Conservation (phyloP, 2,113 vertebrate species). For the Cygnus buccinator region DNA sequence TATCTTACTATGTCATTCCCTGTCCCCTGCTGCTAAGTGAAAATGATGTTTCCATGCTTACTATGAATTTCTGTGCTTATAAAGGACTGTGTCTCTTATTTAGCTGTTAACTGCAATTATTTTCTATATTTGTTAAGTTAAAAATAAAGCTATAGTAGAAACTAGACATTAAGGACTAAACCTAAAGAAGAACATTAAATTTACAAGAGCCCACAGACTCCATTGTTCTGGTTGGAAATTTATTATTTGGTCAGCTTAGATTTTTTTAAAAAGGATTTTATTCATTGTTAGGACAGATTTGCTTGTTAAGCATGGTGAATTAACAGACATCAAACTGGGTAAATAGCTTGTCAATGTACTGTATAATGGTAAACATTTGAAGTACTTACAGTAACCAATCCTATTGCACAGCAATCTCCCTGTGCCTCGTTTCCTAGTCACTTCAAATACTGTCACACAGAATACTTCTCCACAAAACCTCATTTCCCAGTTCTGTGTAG, state of each 20-base stretch:
- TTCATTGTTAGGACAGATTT: background rate
- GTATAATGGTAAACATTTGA: background rate
- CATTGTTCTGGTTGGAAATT: background rate
- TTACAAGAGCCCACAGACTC: background rate
- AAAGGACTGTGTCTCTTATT: background rate
- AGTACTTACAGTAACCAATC: background rate
- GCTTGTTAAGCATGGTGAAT: background rate
- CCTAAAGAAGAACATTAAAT: background rate
- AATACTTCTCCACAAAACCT: conserved; percentile 13
- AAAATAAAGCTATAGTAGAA: background rate
- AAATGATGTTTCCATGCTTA: background rate
- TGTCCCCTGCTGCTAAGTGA: background rate
- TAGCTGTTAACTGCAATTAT: background rate
- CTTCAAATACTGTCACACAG: background rate
- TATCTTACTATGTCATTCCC: background rate
- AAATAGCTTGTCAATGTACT: background rate
- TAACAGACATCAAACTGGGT: background rate
- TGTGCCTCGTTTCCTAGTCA: background rate
- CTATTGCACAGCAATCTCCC: background rate
- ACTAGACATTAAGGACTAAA: background rate
- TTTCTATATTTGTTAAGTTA: background rate
- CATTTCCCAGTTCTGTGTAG: background rate
- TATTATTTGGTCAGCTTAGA: background rate
- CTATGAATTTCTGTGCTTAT: background rate
- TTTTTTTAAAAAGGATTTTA: background rate